Evolutionary conservation across 2,888 invertebrate genomes (phyloP).

Genomic region (Drosophila vallismaia): DNA sequence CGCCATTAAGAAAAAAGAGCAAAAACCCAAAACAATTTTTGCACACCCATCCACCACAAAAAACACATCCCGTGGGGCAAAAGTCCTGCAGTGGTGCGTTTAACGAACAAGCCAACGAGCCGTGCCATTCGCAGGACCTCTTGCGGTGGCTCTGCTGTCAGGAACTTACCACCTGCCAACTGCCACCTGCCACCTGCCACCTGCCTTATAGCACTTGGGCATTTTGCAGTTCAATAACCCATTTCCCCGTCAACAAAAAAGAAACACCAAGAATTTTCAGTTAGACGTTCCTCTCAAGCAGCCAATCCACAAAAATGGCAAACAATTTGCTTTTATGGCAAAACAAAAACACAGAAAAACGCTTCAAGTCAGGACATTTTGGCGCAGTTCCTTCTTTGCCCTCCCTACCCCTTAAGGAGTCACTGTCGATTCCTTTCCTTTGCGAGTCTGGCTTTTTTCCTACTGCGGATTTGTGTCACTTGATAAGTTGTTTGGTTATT

Average conservation of each 20-base stretch:
- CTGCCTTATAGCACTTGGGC: conserved; percentile 18
- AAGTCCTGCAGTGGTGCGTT: conserved; percentile 30
- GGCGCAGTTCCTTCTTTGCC: neutral
- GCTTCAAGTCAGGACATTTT: conserved; percentile 26
- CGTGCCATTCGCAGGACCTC: conserved; percentile 46
- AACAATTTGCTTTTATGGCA: conserved; percentile 72
- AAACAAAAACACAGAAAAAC: conserved; percentile 52
- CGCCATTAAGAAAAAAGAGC: conserved; percentile 5
- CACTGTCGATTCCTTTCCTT: conserved; percentile 30
- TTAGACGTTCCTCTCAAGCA: conserved; percentile 34
- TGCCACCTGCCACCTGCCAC: conserved; percentile 6
- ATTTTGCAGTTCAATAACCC: conserved; percentile 63
- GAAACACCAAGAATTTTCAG: conserved; percentile 19
- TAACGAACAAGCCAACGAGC: conserved; percentile 33
- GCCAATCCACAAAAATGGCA: conserved; percentile 66
- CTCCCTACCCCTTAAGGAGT: neutral
- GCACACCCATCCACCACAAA: conserved; percentile 16
- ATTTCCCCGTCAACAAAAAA: conserved; percentile 45
- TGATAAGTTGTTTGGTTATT: conserved; percentile 43
- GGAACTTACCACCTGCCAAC: conserved; percentile 30
- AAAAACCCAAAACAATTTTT: conserved; percentile 29
- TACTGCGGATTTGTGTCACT: conserved; percentile 42
- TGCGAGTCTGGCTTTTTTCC: conserved; percentile 8
- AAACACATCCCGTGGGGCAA: conserved; percentile 2
- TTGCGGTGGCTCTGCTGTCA: conserved; percentile 24